Evolutionary conservation across 2,888 invertebrate genomes (phyloP).

Genomic region (Lapara coniferarum): DNA sequence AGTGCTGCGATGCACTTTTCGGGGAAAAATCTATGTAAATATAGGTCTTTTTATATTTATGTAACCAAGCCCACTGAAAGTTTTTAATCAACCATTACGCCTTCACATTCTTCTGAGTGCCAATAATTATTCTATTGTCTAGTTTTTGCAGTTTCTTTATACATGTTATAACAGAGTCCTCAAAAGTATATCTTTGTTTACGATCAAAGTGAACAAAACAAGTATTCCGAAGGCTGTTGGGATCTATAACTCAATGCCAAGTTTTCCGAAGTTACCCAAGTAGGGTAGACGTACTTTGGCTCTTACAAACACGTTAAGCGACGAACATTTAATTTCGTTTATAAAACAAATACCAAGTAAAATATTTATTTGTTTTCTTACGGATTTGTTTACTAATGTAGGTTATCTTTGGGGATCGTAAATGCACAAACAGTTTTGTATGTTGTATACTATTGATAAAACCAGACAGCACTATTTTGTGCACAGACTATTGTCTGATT

Average conservation of each 20-base stretch:
- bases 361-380: constrained; percentile 21
- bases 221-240: constrained; percentile 77
- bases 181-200: constrained; percentile 74
- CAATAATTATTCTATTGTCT: too few species aligned
- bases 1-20: too few species aligned
- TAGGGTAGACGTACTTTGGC: constrained; percentile 70
- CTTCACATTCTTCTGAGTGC: too few species aligned
- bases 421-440: too few species aligned
- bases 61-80: too few species aligned
- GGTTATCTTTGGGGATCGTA: not conserved
- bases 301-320: constrained; percentile 63
- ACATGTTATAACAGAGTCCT: constrained; percentile 39
- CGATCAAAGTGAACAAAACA: constrained; percentile 76
- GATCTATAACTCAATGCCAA: constrained; percentile 83
- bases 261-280: constrained; percentile 72
- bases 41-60: too few species aligned
- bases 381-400: not conserved
- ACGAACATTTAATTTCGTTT: constrained; percentile 66
- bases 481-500: too few species aligned
- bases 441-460: too few species aligned
- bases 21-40: too few species aligned
- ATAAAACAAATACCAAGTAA: constrained; percentile 69
- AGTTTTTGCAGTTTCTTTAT: too few species aligned
- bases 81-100: too few species aligned
- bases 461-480: too few species aligned